These are phyloP conservation scores for Etheostoma spectabile DNA, from an alignment of 2,113 vertebrate genomes.

Conservation along the genomic window DNA sequence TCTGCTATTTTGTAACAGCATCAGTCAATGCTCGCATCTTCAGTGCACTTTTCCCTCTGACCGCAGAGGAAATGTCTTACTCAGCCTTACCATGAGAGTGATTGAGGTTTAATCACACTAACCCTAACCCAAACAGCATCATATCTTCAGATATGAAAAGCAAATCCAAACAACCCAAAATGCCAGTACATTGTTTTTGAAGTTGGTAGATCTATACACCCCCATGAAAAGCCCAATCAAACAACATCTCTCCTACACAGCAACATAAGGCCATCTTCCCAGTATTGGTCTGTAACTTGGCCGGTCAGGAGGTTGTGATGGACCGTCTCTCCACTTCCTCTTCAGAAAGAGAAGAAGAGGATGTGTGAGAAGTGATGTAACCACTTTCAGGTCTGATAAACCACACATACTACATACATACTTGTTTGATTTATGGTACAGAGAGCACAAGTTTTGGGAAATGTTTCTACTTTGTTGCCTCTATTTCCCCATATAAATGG, in stretches of 20 bases:
- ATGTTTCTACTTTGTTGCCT: conserved; percentile 4
- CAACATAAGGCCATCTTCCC: neutral
- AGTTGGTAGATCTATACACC: neutral
- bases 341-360: conserved; percentile 62
- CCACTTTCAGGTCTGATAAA: neutral
- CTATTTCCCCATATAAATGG: neutral
- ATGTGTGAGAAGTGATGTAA: conserved; percentile 12
- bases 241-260: neutral
- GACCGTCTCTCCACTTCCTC: conserved; percentile 54
- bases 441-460: conserved; percentile 9
- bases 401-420: no score
- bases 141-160: neutral
- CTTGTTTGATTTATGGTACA: neutral
- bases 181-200: no score
- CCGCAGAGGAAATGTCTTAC: conserved; percentile 3
- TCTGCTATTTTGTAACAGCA: neutral
- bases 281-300: neutral
- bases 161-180: neutral
- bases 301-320: conserved; percentile 42
- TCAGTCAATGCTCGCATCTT: neutral
- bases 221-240: conserved; percentile 58
- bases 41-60: neutral
- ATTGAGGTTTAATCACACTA: neutral
- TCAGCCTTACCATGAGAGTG: neutral
- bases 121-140: neutral